phyloP scores from a whole-genome alignment of 1,140 invertebrate species.

The Penaeus japonicus region DNA sequence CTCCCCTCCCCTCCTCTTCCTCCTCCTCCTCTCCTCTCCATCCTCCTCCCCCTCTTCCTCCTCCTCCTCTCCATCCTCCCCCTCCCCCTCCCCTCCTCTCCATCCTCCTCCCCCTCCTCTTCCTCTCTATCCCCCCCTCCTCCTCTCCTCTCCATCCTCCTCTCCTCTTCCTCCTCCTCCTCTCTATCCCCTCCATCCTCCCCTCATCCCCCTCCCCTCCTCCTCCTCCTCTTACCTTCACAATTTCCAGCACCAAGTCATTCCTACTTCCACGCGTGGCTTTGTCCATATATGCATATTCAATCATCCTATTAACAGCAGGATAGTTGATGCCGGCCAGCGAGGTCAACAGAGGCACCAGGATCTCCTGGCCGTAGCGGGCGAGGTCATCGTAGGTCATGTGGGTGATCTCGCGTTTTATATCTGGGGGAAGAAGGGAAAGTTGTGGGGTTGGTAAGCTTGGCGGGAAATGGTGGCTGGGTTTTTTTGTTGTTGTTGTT shows the following conservation, averaged over 20 bases:
- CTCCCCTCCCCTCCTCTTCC: neutral
- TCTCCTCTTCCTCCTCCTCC: neutral
- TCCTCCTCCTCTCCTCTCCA: neutral
- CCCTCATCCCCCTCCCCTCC: neutral
- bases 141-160: neutral
- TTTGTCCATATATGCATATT: conserved; percentile 44
- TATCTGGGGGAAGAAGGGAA: conserved; percentile 1
- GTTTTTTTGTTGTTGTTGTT: too few relatives aligned
- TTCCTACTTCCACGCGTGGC: neutral
- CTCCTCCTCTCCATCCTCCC: neutral
- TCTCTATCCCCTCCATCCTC: neutral
- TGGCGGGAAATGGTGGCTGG: too few relatives aligned
- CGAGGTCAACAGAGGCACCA: conserved; percentile 32
- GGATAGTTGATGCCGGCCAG: neutral
- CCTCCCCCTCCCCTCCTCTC: neutral
- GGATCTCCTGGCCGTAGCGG: conserved; percentile 41
- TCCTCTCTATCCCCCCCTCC: neutral
- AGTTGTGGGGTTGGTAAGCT: neutral
- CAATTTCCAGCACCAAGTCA: conserved; percentile 26
- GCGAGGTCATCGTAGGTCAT: conserved; percentile 45
- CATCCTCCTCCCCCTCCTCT: neutral
- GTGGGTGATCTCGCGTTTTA: conserved; percentile 43
- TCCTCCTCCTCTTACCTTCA: conserved; percentile 14
- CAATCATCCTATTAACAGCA: conserved; percentile 34
- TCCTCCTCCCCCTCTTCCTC: neutral